phyloP scores from a whole-genome alignment of 2,797 vertebrate genomes.

The Anas acuta region DNA sequence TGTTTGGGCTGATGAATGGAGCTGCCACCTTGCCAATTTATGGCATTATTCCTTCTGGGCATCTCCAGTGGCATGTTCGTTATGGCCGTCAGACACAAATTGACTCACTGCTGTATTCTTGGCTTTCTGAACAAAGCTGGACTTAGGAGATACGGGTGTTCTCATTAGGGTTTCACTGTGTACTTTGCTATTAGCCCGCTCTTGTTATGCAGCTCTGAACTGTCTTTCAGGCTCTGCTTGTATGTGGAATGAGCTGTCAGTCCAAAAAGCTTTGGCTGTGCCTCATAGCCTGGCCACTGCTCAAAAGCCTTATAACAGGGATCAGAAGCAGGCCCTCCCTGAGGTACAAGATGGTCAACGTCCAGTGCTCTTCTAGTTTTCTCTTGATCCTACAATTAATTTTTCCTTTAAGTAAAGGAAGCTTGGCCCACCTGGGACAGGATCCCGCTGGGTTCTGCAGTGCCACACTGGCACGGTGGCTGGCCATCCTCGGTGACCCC shows the following conservation, averaged over 20 bases:
- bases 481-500: not conserved
- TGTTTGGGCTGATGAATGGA: conserved; percentile 46
- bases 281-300: conserved; percentile 22
- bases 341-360: not conserved
- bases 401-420: not conserved
- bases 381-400: not conserved
- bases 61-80: not conserved
- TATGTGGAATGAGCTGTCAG: conserved; percentile 30
- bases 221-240: conserved; percentile 22
- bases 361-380: not conserved
- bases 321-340: not conserved
- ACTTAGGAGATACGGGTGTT: conserved; percentile 5
- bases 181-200: conserved; percentile 26
- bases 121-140: conserved; percentile 12
- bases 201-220: conserved; percentile 29
- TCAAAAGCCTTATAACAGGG: not conserved
- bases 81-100: not conserved
- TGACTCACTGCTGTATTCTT: conserved; percentile 5
- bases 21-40: conserved; percentile 26
- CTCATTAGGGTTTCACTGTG: conserved; percentile 1
- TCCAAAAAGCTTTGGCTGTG: not conserved
- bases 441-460: not conserved
- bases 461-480: not conserved
- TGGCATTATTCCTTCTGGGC: conserved; percentile 40
- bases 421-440: not conserved